Evolutionary conservation across 1,140 invertebrate genomes (phyloP).

Genomic region (Heliconius hermathena): DNA sequence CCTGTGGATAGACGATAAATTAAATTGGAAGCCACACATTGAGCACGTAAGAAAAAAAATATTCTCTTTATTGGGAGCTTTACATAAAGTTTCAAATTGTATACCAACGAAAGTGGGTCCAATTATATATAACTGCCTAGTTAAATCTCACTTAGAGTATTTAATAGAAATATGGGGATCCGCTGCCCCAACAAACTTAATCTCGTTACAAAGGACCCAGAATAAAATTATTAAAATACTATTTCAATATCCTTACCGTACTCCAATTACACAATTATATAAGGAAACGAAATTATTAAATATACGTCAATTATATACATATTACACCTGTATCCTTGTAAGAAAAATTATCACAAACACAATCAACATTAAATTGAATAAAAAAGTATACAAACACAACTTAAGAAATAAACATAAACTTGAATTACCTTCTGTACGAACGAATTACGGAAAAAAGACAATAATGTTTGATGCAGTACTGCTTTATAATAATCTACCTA

Average conservation of each 20-base stretch:
- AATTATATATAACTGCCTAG: conserved; percentile 5
- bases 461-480: too few relatives aligned
- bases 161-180: conserved; percentile 9
- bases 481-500: too few relatives aligned
- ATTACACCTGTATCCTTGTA: too few relatives aligned
- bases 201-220: neutral
- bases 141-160: conserved; percentile 1
- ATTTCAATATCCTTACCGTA: too few relatives aligned
- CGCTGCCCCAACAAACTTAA: neutral
- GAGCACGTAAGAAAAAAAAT: conserved; percentile 12
- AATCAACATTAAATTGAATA: too few relatives aligned
- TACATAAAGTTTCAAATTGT: neutral
- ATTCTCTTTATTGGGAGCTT: neutral
- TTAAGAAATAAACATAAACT: too few relatives aligned
- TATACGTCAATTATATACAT: conserved; percentile 13
- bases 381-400: too few relatives aligned
- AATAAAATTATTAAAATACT: neutral
- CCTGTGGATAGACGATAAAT: conserved; percentile 1
- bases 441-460: too few relatives aligned
- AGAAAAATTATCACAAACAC: too few relatives aligned
- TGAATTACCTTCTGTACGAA: too few relatives aligned
- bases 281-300: conserved; percentile 7
- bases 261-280: neutral
- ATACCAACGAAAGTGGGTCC: neutral
- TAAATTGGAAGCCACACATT: neutral